Evolutionary conservation across 2,888 invertebrate species (phyloP).

Genomic region (Sesia bembeciformis): DNA sequence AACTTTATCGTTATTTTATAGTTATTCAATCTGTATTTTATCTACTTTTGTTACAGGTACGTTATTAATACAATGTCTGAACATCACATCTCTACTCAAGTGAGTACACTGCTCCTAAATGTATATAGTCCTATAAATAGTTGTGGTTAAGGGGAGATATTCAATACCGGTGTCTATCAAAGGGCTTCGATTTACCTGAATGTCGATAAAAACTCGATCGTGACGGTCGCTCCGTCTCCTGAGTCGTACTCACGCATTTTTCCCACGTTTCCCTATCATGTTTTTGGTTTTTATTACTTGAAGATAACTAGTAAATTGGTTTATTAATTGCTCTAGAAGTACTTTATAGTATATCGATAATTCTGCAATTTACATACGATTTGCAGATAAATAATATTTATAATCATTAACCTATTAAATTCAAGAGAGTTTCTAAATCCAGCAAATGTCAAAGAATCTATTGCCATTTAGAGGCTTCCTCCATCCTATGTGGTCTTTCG

Average conservation of each 20-base stretch:
- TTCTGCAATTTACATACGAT: too few relatives aligned
- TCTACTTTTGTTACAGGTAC: slow-evolving; percentile 42
- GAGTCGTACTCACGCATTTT: slow-evolving; percentile 31
- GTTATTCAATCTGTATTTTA: slow-evolving; percentile 13
- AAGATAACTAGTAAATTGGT: too few relatives aligned
- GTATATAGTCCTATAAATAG: background rate
- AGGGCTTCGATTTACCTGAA: slow-evolving; percentile 26
- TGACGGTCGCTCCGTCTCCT: slow-evolving; percentile 22
- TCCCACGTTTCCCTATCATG: slow-evolving; percentile 41
- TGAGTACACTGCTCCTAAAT: too few relatives aligned
- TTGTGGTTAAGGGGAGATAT: background rate
- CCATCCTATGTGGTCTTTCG: slow-evolving; percentile 19
- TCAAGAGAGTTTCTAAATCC: background rate
- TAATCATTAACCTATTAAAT: too few relatives aligned
- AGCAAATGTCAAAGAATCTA: background rate
- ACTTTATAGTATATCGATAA: too few relatives aligned
- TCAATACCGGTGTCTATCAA: slow-evolving; percentile 1
- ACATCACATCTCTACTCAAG: too few relatives aligned
- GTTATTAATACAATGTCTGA: slow-evolving; percentile 8
- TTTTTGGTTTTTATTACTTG: background rate
- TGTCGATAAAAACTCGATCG: slow-evolving; percentile 45
- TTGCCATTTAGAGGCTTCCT: slow-evolving; percentile 1
- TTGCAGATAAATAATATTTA: too few relatives aligned
- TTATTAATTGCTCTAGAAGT: too few relatives aligned
- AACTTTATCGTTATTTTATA: slow-evolving; percentile 13